A percentile compares a stretch with the other conserved stretches of the same genome.
Evolutionary conservation across 2,797 vertebrate genomes (phyloP).

Genomic region (Leucoraja ocellata): DNA sequence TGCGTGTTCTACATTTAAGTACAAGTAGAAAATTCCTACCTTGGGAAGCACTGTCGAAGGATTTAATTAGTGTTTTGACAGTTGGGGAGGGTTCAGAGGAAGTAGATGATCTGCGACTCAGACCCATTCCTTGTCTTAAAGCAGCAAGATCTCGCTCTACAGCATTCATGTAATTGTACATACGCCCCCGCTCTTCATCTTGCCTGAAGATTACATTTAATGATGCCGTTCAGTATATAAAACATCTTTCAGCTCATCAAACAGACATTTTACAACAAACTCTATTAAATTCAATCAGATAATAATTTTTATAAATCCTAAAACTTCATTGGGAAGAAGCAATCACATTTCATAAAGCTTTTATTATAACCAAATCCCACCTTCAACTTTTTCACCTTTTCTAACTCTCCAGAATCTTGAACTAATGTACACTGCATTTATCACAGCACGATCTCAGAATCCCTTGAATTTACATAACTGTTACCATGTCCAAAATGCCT

Average conservation of each 20-base stretch:
- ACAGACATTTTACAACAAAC: neutral
- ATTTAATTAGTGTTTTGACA: conserved; percentile 93
- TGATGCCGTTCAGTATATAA: neutral
- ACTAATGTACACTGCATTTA: neutral
- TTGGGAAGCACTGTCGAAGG: conserved; percentile 87
- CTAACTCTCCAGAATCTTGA: neutral
- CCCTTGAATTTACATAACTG: neutral
- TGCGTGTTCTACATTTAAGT: neutral
- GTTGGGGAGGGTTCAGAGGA: conserved; percentile 90
- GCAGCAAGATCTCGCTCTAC: conserved; percentile 88
- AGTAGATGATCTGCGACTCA: conserved; percentile 81
- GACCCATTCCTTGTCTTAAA: conserved; percentile 85
- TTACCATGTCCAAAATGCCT: neutral
- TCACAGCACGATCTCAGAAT: neutral
- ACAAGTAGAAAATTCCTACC: conserved; percentile 51
- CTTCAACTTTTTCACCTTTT: neutral
- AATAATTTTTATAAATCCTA: neutral
- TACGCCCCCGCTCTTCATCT: conserved; percentile 86
- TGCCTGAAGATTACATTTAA: conserved; percentile 60
- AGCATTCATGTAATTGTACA: conserved; percentile 96
- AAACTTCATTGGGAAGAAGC: neutral
- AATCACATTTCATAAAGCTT: neutral
- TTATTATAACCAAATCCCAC: neutral
- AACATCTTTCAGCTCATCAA: neutral
- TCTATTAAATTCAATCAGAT: neutral